A percentile compares a stretch with the other conserved stretches of the same genome.
These are phyloP conservation scores for Chaitophorus viminalis DNA, from an alignment of 2,888 invertebrate species.

Conservation along the genomic window DNA sequence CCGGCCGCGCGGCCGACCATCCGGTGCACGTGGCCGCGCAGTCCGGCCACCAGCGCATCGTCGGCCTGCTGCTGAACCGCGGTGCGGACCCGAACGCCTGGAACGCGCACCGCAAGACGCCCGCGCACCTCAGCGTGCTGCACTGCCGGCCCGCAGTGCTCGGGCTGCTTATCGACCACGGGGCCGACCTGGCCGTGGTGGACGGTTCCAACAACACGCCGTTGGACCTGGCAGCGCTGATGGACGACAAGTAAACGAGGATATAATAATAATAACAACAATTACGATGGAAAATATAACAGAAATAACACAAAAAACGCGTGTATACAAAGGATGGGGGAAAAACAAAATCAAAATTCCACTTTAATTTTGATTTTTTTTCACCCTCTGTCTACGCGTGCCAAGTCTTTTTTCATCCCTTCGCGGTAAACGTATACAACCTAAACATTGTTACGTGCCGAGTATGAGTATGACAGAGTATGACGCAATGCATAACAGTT, in stretches of 20 bases:
- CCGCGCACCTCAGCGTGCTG: not conserved
- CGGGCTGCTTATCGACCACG: not conserved
- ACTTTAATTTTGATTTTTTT: too few species aligned
- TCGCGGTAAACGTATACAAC: too few species aligned
- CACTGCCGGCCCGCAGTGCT: not conserved
- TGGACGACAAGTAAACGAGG: constrained; percentile 3
- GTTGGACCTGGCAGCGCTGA: not conserved
- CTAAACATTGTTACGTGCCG: too few species aligned
- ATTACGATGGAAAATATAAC: too few species aligned
- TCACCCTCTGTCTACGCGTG: too few species aligned
- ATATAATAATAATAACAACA: not conserved
- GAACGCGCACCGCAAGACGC: constrained; percentile 3
- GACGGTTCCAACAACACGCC: constrained; percentile 33
- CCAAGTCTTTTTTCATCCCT: too few species aligned
- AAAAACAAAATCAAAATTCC: too few species aligned
- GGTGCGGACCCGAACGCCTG: constrained; percentile 36
- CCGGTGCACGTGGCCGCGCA: constrained; percentile 40
- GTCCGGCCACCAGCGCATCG: constrained; percentile 24
- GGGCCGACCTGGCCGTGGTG: not conserved
- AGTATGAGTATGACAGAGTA: too few species aligned
- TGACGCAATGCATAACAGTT: too few species aligned
- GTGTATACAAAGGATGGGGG: too few species aligned
- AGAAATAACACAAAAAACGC: too few species aligned
- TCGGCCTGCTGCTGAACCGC: constrained; percentile 4
- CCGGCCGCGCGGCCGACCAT: constrained; percentile 1